Conservation (phyloP, 2,113 vertebrate species). For the Arizona elegans region DNA sequence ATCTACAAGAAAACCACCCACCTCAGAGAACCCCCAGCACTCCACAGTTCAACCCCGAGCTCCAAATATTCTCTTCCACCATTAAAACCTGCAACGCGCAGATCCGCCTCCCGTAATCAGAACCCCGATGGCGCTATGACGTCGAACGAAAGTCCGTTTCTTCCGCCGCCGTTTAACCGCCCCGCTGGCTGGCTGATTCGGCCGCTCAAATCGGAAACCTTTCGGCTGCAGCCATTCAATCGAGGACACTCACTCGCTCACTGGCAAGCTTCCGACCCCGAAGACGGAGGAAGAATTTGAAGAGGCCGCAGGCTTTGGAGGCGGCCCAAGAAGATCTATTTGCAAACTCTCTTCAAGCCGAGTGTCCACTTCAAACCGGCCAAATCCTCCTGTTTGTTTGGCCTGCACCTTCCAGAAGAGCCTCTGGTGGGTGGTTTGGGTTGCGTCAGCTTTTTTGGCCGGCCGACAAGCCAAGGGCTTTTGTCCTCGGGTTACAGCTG, state of each 20-base stretch:
- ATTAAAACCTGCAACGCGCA: no score
- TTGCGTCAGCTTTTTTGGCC: neutral
- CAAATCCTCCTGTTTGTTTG: conserved; percentile 9
- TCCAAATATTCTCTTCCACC: no score
- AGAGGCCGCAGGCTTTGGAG: neutral
- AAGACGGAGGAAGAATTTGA: neutral
- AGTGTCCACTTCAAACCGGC: conserved; percentile 9
- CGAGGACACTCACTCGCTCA: neutral
- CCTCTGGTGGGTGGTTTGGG: no score
- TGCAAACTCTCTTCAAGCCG: neutral
- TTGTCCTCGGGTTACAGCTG: neutral
- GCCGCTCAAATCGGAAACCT: neutral
- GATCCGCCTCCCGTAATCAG: neutral
- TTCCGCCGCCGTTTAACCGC: no score
- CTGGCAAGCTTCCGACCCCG: neutral
- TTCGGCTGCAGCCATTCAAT: neutral
- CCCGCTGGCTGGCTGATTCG: neutral
- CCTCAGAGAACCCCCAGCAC: rapidly evolving
- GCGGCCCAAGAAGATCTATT: neutral
- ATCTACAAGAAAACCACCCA: no score
- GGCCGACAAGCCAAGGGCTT: neutral
- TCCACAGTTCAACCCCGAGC: no score
- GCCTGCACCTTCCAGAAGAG: neutral
- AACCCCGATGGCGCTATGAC: neutral
- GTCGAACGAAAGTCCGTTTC: neutral